These are phyloP conservation scores for Rhamphomyia laevipes DNA, from an alignment of 2,888 invertebrate genomes.

Conservation along the genomic window DNA sequence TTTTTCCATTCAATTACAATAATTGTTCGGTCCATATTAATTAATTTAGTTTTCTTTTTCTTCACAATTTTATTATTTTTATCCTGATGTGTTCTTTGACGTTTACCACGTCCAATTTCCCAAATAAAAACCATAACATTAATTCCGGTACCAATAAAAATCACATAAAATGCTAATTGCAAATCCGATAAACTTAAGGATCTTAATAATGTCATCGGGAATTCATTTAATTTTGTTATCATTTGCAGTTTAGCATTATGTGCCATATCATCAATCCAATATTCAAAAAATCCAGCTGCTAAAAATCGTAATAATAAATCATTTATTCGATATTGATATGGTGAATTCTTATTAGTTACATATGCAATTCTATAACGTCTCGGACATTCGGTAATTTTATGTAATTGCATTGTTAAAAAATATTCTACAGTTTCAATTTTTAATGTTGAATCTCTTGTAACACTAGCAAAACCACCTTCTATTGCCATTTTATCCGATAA, in stretches of 20 bases:
- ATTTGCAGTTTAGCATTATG: slow-evolving; percentile 24
- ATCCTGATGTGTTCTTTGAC: too few species aligned
- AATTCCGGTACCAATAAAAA: slow-evolving; percentile 26
- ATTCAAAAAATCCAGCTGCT: slow-evolving; percentile 28
- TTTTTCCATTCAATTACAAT: too few species aligned
- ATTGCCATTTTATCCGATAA: slow-evolving; percentile 24
- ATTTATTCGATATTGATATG: slow-evolving; percentile 27
- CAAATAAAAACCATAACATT: slow-evolving; percentile 16
- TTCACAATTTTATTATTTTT: too few species aligned
- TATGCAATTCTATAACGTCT: slow-evolving; percentile 34
- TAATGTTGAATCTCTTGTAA: slow-evolving; percentile 28
- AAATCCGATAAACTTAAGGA: slow-evolving; percentile 30
- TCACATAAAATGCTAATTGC: slow-evolving; percentile 31
- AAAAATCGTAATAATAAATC: slow-evolving; percentile 25
- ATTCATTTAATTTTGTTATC: slow-evolving; percentile 14
- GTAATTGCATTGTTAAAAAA: slow-evolving; percentile 26
- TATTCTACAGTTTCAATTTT: slow-evolving; percentile 26
- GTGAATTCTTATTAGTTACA: slow-evolving; percentile 27
- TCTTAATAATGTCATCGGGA: slow-evolving; percentile 25
- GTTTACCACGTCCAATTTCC: slow-evolving; percentile 7
- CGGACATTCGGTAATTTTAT: slow-evolving; percentile 35
- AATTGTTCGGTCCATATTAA: too few species aligned
- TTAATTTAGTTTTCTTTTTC: too few species aligned
- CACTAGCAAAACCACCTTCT: slow-evolving; percentile 24
- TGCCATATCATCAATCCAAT: slow-evolving; percentile 30